Conservation (phyloP, 1,140 invertebrate genomes). For the Scaptomyza graminum region DNA sequence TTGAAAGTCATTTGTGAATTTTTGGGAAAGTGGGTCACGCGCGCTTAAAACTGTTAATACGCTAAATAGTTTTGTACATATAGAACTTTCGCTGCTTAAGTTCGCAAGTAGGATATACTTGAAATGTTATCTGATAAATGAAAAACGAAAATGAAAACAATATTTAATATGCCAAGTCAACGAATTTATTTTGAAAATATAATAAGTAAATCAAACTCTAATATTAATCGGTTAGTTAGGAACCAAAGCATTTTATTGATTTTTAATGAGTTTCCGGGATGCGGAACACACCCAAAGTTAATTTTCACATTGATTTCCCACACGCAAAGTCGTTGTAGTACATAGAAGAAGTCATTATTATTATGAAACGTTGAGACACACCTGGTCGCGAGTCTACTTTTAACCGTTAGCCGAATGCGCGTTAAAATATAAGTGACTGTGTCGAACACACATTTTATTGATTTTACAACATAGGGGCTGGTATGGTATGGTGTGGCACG, state of each 20-base stretch:
- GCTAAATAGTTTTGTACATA: neutral
- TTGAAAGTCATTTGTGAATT: constrained; percentile 12
- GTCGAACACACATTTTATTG: constrained; percentile 63
- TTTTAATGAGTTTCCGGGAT: neutral
- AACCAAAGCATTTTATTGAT: neutral
- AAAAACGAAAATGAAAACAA: too few species aligned
- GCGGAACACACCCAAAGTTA: neutral
- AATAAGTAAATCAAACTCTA: too few species aligned
- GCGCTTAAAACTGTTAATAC: constrained; percentile 7
- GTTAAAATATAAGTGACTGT: constrained; percentile 66
- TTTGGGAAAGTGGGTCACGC: constrained; percentile 11
- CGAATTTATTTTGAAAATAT: neutral
- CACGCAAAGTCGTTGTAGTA: neutral
- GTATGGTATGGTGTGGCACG: constrained; percentile 25
- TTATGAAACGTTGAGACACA: constrained; percentile 38
- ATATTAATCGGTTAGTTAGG: neutral
- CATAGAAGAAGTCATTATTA: too few species aligned
- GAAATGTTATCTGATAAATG: too few species aligned
- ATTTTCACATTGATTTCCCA: neutral
- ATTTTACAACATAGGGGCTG: constrained; percentile 47
- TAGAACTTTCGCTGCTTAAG: too few species aligned
- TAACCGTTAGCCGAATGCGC: constrained; percentile 57
- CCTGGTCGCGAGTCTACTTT: constrained; percentile 63
- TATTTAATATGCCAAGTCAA: too few species aligned
- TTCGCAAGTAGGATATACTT: too few species aligned